Evolutionary conservation across 2,888 invertebrate species (phyloP).

Genomic region (Andrena marginata): DNA sequence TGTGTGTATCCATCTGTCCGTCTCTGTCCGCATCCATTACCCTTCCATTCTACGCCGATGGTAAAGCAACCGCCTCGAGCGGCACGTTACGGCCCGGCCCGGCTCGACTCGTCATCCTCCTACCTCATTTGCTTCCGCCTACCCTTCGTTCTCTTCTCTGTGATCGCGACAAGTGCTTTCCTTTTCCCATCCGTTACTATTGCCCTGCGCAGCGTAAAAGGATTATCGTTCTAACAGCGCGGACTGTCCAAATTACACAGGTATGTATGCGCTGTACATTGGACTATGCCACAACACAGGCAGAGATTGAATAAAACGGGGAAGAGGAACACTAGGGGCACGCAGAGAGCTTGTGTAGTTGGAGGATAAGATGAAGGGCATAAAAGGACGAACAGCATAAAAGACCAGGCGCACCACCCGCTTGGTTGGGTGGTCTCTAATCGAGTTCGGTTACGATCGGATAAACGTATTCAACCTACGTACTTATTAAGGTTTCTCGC

Average conservation of each 20-base stretch:
- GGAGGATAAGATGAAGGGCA: not conserved
- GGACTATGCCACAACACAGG: too few relatives aligned
- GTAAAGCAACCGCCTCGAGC: slow-evolving; percentile 27
- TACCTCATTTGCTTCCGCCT: not conserved
- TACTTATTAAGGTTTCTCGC: slow-evolving; percentile 43
- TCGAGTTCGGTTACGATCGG: slow-evolving; percentile 50
- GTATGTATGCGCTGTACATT: too few relatives aligned
- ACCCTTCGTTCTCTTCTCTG: not conserved
- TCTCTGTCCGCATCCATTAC: slow-evolving; percentile 30
- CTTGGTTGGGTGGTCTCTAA: slow-evolving; percentile 26
- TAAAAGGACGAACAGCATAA: not conserved
- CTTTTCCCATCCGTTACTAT: not conserved
- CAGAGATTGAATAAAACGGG: too few relatives aligned
- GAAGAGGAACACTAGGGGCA: too few relatives aligned
- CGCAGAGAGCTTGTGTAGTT: too few relatives aligned
- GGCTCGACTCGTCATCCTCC: not conserved
- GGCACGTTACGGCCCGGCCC: not conserved
- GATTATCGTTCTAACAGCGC: slow-evolving; percentile 1
- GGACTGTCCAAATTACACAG: too few relatives aligned
- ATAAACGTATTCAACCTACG: slow-evolving; percentile 30
- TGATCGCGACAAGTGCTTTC: not conserved
- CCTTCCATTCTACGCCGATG: slow-evolving; percentile 4
- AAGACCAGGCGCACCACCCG: slow-evolving; percentile 2
- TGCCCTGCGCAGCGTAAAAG: not conserved
- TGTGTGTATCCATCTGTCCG: slow-evolving; percentile 32